Conservation (phyloP, 1,140 invertebrate species). For the Diorhabda elongata region DNA sequence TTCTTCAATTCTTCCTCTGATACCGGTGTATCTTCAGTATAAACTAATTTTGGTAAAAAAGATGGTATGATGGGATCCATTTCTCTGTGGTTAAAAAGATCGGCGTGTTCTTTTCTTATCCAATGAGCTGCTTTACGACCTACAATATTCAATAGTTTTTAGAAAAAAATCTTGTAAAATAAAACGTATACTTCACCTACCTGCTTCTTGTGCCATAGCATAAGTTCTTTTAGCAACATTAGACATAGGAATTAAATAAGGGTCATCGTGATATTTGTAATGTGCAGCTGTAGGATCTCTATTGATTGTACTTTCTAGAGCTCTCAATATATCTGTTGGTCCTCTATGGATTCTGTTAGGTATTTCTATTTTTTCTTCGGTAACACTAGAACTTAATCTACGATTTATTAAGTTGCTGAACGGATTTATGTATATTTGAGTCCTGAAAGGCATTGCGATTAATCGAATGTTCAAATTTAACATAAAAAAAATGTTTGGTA, state of each 20-base stretch:
- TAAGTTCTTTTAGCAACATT: conserved; percentile 67
- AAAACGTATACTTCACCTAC: conserved; percentile 38
- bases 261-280: conserved; percentile 89
- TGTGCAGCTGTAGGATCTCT: conserved; percentile 75
- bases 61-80: conserved; percentile 69
- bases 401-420: background rate
- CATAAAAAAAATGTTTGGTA: background rate
- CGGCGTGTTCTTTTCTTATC: conserved; percentile 71
- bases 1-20: conserved; percentile 58
- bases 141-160: background rate
- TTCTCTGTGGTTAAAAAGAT: conserved; percentile 67
- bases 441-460: background rate
- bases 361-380: conserved; percentile 50
- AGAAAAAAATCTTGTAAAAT: no score
- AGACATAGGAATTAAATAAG: conserved; percentile 78
- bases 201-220: conserved; percentile 79
- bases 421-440: background rate
- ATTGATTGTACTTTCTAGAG: conserved; percentile 68
- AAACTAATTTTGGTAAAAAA: conserved; percentile 65
- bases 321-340: conserved; percentile 78
- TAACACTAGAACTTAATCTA: background rate
- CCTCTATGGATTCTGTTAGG: conserved; percentile 68
- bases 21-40: conserved; percentile 66
- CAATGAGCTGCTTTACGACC: conserved; percentile 76
- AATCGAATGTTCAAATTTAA: background rate